Evolutionary conservation across 1,140 invertebrate genomes (phyloP), one percentile per base, ranked within the genome.

Genomic region (Drosophila kanapiae): DNA sequence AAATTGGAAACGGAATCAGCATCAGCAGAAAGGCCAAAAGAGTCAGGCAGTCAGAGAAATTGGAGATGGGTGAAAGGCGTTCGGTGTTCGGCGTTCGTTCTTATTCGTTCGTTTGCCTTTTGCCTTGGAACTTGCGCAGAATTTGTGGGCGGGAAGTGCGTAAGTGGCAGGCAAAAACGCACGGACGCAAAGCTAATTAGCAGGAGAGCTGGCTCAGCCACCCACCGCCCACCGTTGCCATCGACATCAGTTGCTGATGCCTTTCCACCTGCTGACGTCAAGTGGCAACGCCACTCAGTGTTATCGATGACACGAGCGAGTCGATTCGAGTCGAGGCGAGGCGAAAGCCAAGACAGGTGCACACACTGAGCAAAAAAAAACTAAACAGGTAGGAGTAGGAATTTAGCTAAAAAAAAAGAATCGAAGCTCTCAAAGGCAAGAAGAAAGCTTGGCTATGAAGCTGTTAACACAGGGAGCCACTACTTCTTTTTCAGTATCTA

Each of bases 121-220:
- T n/a, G 18, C 54, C 33, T 63, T 27, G 51, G 61, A 64, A 56
- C 23, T 57, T 67, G 61, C 38, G 9, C 67, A 71, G 75, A 81
- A 54, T 45, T 82, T 53, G 74, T 72, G 70, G 82, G 82, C 70
- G 82, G 23, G 38, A 78, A 84, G 31, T 82, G 76, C 76, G 81
- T 76, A 87, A 75, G 43, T 57, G 62, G 75, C 49, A 43, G 42
- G 51, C 38, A 56, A 62, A 59, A 70, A 67, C 62, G 62, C 23
- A 68, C 48, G 48, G 27, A 71, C 42, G 51, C 11, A 54, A 65
- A 80, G 76, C 71, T 83, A 87, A 87, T 87, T 87, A 87, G 75
- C 51, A 62, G 27, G 31, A 62, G 48, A 62, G 74, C 67, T 42
- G 31, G 57, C 51, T 62, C 48, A 65, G 47, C 58, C 61, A 31